Conservation (phyloP, 2,888 invertebrate genomes). For the Muscina levida region DNA sequence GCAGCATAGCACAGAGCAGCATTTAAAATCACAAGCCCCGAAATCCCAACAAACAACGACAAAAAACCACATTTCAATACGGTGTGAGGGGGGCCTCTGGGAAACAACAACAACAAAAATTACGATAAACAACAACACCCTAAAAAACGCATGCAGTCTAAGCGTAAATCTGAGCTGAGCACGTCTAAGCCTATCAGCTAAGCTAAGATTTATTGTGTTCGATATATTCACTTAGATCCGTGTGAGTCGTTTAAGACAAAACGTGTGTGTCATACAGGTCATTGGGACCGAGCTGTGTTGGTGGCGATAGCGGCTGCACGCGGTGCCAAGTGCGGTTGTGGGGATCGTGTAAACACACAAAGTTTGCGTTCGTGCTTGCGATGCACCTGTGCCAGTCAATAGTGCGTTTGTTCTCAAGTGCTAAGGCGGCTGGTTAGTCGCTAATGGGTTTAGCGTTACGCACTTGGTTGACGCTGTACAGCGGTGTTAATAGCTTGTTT, state of each 20-base stretch:
- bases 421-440: not conserved
- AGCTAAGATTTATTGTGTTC: no score
- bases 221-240: slow-evolving; percentile 15
- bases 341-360: slow-evolving; percentile 8
- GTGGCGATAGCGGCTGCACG: not conserved
- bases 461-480: not conserved
- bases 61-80: slow-evolving; percentile 38
- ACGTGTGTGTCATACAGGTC: slow-evolving; percentile 57
- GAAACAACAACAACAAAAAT: no score
- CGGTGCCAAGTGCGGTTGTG: not conserved
- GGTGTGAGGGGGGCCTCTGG: no score
- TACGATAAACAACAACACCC: slow-evolving; percentile 38
- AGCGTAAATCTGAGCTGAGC: no score
- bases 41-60: not conserved
- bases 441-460: not conserved
- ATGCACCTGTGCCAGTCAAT: not conserved
- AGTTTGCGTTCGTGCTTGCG: not conserved
- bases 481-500: slow-evolving; percentile 3
- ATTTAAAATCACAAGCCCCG: not conserved
- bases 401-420: slow-evolving; percentile 4
- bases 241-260: not conserved
- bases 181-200: no score
- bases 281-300: slow-evolving; percentile 21
- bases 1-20: slow-evolving; percentile 3
- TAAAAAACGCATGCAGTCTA: slow-evolving; percentile 2